Conservation (phyloP, 2,888 invertebrate genomes). For the Orthonychiurus folsomi region DNA sequence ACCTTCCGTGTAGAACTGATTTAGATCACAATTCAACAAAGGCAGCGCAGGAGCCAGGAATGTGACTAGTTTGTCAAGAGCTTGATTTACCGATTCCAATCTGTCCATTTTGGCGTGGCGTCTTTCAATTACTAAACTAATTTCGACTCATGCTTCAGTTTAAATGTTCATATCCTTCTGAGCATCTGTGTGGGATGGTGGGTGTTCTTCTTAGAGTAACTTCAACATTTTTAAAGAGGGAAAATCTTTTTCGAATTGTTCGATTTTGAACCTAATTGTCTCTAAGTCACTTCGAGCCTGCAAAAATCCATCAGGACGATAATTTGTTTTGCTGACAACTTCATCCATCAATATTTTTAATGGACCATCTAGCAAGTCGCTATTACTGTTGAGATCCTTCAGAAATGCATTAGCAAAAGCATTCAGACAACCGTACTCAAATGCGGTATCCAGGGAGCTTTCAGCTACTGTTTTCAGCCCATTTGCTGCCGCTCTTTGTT, state of each 20-base stretch:
- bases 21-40: conserved; percentile 69
- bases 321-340: neutral
- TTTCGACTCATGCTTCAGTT: too few relatives aligned
- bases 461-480: neutral
- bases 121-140: neutral
- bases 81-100: conserved; percentile 45
- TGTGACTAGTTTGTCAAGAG: conserved; percentile 18
- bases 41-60: conserved; percentile 55
- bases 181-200: too few relatives aligned
- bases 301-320: neutral
- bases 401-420: neutral
- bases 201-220: too few relatives aligned
- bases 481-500: neutral
- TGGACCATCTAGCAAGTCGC: neutral
- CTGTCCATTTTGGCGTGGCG: neutral
- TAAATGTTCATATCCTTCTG: too few relatives aligned
- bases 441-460: neutral
- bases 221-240: neutral
- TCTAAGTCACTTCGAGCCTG: neutral
- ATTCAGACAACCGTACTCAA: neutral
- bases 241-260: neutral
- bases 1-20: conserved; percentile 58
- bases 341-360: neutral
- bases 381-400: neutral
- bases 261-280: neutral